These are phyloP conservation scores for Microdon myrmicae DNA, from an alignment of 2,888 invertebrate species.

Conservation along the genomic window DNA sequence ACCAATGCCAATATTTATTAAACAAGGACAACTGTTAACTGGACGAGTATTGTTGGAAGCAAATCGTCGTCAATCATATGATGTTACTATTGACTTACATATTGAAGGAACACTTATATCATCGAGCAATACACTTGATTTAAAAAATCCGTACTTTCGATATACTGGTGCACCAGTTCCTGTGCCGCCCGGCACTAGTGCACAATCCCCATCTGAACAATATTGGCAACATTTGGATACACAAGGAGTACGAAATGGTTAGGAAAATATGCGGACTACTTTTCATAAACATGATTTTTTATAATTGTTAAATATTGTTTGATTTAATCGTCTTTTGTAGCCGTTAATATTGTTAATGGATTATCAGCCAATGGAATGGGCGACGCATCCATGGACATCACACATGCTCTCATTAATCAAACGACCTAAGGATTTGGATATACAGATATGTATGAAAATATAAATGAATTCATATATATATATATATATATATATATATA, in stretches of 20 bases:
- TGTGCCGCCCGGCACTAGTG: constrained; percentile 91
- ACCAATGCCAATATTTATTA: constrained; percentile 92
- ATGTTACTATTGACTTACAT: constrained; percentile 94
- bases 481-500: not conserved
- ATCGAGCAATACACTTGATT: constrained; percentile 91
- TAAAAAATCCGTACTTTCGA: constrained; percentile 98
- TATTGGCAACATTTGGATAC: constrained; percentile 90
- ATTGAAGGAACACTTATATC: constrained; percentile 88
- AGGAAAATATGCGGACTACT: constrained; percentile 38
- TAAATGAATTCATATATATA: not conserved
- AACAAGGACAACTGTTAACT: constrained; percentile 90
- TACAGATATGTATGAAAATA: constrained; percentile 32
- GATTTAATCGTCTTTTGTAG: constrained; percentile 60
- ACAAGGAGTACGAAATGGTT: constrained; percentile 69
- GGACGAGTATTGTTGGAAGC: constrained; percentile 90
- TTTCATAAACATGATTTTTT: constrained; percentile 1
- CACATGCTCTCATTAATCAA: constrained; percentile 68
- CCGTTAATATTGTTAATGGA: constrained; percentile 80
- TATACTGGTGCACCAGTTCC: constrained; percentile 93
- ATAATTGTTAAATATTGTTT: constrained; percentile 14
- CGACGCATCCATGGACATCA: constrained; percentile 77
- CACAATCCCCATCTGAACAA: constrained; percentile 91
- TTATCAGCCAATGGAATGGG: constrained; percentile 80
- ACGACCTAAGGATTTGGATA: constrained; percentile 61
- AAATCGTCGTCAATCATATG: constrained; percentile 97